These are phyloP conservation scores for Tachina fera DNA, from an alignment of 2,888 invertebrate species.

Conservation along the genomic window DNA sequence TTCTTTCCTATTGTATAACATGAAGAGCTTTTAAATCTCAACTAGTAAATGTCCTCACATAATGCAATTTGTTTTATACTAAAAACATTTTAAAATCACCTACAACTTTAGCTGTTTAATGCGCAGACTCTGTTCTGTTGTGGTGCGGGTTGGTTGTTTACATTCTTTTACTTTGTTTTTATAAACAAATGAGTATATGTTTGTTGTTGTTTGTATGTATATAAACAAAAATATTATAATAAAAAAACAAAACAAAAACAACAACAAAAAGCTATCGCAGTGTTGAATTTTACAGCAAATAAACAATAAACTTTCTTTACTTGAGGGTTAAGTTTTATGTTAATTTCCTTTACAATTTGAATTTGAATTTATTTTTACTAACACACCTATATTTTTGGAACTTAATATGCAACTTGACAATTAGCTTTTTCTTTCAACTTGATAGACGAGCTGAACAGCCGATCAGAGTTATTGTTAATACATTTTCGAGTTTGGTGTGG, in stretches of 20 bases:
- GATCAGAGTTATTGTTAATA: no score
- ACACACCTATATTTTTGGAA: no score
- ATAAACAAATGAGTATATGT: conserved; percentile 17
- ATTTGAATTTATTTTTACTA: no score
- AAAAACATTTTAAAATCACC: not conserved
- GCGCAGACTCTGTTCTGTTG: conserved; percentile 43
- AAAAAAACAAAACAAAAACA: not conserved
- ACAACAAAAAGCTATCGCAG: not conserved
- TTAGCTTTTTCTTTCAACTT: no score
- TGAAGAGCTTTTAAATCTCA: not conserved
- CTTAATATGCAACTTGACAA: no score
- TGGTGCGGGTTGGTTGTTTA: not conserved
- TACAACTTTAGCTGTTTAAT: conserved; percentile 28
- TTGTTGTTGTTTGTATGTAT: not conserved
- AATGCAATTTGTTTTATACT: not conserved
- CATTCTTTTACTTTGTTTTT: conserved; percentile 31
- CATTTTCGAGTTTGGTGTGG: no score
- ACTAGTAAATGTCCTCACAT: not conserved
- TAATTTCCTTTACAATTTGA: not conserved
- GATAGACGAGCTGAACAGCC: no score
- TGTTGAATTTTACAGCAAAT: conserved; percentile 28
- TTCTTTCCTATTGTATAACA: not conserved
- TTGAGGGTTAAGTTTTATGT: no score
- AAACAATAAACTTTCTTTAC: conserved; percentile 9
- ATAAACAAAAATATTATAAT: no score